These are phyloP conservation scores for Carcharodon carcharias DNA, from an alignment of 2,797 vertebrate genomes.

Conservation along the genomic window DNA sequence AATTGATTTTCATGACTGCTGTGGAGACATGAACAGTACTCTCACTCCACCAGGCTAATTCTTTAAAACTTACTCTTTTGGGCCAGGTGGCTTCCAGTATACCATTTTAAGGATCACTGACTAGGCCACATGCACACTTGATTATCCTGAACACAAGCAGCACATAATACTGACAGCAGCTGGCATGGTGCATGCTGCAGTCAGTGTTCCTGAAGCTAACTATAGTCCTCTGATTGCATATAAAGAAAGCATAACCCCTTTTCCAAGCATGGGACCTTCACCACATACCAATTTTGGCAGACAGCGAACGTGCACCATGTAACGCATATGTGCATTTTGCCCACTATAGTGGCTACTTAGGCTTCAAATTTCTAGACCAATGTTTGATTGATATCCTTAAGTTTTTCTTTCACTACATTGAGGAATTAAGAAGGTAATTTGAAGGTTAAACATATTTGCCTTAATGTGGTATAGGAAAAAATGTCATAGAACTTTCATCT, in stretches of 20 bases:
- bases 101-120: neutral
- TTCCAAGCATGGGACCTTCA: neutral
- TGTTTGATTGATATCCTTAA: neutral
- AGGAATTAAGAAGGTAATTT: neutral
- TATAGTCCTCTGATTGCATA: neutral
- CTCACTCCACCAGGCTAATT: neutral
- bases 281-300: neutral
- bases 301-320: neutral
- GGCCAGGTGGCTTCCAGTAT: neutral
- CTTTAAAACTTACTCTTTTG: neutral
- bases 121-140: neutral
- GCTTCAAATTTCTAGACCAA: neutral
- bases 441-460: no score
- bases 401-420: neutral
- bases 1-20: neutral
- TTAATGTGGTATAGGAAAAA: no score
- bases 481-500: no score
- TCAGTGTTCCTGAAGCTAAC: neutral
- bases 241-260: neutral
- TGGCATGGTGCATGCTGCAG: no score
- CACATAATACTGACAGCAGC: neutral
- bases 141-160: neutral
- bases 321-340: no score
- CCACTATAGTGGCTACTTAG: neutral
- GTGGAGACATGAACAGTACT: neutral